phyloP scores from a whole-genome alignment of 2,888 invertebrate genomes.

The Pandemis corylana region DNA sequence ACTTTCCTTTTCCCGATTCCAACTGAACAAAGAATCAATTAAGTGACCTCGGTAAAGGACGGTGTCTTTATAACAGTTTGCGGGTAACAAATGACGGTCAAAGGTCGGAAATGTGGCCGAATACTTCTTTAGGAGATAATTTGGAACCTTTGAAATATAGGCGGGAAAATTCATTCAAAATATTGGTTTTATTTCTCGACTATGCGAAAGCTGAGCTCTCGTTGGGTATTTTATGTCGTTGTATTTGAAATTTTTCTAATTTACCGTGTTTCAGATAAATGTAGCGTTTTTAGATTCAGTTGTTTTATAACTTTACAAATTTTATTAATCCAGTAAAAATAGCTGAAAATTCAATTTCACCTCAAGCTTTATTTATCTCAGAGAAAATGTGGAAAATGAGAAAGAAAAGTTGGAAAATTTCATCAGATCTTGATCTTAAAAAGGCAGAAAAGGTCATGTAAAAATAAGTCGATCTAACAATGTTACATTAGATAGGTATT shows the following conservation, averaged over 20 bases:
- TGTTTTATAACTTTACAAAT: no score
- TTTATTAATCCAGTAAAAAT: no score
- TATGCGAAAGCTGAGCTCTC: background rate
- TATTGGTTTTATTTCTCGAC: conserved; percentile 15
- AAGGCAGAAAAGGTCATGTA: conserved; percentile 10
- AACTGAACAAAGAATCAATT: conserved; percentile 40
- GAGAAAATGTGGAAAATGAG: background rate
- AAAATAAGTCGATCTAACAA: conserved; percentile 11
- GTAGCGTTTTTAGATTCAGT: background rate
- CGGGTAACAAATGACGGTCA: conserved; percentile 42
- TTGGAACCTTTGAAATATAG: conserved; percentile 35
- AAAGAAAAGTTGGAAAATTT: background rate
- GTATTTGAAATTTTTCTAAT: no score
- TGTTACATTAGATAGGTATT: conserved; percentile 6
- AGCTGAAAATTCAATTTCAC: no score
- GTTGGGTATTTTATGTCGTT: background rate
- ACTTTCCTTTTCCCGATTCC: conserved; percentile 6
- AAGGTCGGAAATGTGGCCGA: conserved; percentile 42
- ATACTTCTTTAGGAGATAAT: conserved; percentile 40
- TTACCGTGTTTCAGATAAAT: background rate
- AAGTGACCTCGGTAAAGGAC: conserved; percentile 34
- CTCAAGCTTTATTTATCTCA: background rate
- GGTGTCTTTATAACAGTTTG: conserved; percentile 39
- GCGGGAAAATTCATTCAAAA: conserved; percentile 19
- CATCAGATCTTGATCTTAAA: background rate